Percentiles rank a stretch among this genome's conserved stretches.
phyloP scores from a whole-genome alignment of 2,888 invertebrate genomes.

The Andricus curvator region DNA sequence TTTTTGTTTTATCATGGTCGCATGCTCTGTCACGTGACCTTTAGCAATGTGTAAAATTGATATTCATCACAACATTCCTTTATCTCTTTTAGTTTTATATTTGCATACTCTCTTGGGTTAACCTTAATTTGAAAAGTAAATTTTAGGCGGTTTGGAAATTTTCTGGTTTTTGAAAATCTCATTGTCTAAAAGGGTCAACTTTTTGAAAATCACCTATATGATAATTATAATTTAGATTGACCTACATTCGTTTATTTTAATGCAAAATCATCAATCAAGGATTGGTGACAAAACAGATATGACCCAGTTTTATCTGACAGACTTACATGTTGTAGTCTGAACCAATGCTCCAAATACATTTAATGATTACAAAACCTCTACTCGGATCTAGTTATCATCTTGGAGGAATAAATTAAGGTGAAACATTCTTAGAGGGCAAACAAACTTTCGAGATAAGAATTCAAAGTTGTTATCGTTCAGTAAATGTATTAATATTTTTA shows the following conservation, averaged over 20 bases:
- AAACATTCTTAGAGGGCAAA: background rate
- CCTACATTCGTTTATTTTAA: background rate
- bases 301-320: background rate
- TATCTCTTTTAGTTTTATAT: no score
- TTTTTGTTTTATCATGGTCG: no score
- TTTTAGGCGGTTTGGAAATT: no score
- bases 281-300: slow-evolving; percentile 1
- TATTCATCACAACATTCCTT: no score
- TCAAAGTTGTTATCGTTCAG: background rate
- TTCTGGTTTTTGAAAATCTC: no score
- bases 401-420: slow-evolving; percentile 23
- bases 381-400: slow-evolving; percentile 25
- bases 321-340: background rate
- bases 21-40: no score
- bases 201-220: no score
- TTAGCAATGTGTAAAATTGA: no score
- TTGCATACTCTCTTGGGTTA: no score
- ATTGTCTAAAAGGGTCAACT: no score
- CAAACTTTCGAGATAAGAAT: slow-evolving; percentile 28
- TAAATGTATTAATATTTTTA: background rate
- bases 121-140: no score
- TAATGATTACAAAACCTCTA: slow-evolving; percentile 12
- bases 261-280: background rate
- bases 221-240: no score
- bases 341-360: slow-evolving; percentile 30